Percentiles rank a stretch among this genome's conserved stretches.
These are phyloP conservation scores for Machimus rusticus DNA, from an alignment of 2,888 invertebrate species.

Conservation along the genomic window DNA sequence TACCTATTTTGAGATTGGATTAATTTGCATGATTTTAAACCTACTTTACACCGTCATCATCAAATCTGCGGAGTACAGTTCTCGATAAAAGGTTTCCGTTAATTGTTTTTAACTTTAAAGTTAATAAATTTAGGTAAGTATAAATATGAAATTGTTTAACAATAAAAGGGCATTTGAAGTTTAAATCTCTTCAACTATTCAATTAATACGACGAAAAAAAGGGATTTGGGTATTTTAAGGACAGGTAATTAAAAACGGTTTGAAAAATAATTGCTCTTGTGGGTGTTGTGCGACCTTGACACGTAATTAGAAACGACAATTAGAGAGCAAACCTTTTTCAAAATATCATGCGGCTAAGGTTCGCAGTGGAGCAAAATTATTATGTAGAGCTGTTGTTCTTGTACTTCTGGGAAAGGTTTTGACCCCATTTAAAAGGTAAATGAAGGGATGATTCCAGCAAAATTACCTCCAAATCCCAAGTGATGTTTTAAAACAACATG, in stretches of 20 bases:
- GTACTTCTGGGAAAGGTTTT: neutral
- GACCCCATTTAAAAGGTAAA: neutral
- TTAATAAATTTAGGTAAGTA: neutral
- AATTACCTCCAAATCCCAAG: neutral
- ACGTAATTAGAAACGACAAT: neutral
- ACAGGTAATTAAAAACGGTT: neutral
- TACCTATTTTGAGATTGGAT: neutral
- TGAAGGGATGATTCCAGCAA: neutral
- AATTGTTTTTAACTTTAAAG: too few species aligned
- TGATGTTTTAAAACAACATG: neutral
- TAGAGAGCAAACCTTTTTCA: neutral
- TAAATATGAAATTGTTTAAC: neutral
- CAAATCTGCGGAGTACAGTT: neutral
- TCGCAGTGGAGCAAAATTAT: neutral
- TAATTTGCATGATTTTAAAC: neutral
- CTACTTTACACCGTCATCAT: neutral
- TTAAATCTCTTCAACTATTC: neutral
- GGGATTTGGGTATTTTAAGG: neutral
- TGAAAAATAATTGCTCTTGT: neutral
- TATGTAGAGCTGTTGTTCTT: neutral
- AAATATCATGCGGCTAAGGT: neutral
- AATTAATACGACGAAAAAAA: neutral
- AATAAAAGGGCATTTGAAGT: too few species aligned
- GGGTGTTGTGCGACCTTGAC: neutral
- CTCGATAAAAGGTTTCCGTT: neutral